Base-by-base conservation (phyloP, 2,113 vertebrate species). In the Empidonax traillii region DNA sequence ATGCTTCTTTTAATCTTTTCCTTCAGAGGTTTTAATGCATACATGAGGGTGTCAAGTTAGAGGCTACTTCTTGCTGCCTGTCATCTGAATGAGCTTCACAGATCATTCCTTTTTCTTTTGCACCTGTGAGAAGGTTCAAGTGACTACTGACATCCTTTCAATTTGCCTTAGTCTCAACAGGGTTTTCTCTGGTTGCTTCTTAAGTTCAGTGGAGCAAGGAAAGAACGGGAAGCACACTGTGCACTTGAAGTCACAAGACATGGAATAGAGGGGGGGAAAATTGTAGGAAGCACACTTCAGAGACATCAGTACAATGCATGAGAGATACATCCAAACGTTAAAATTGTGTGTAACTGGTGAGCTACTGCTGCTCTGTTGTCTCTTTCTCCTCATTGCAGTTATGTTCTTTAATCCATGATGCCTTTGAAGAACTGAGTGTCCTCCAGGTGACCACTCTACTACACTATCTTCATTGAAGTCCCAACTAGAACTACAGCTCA, bases 171-270 rank as follows among this genome's bases (percentile, higher is more conserved):
- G 72, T 91, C 93, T 93, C 93, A 77, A 94, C 82, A 67, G 93
- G 93, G 43, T 89, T 95, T 96, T 95, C 91, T 94, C 74, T 69
- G 83, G 63, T 28, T 71, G 51, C 78, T 93, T 93, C 96, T 91
- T 91, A 74, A 90, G 65, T 55, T 93, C 52, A 77, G 72, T 55
- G 21, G 74, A 87, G 87, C 78, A 80, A 73, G 89, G 55, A 58
- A 86, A 88, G 91, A 89, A 91, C 51, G 67, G 51, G 82, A 71
- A 90, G 59, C 93, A 89, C 59, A 83, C 94, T 94, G 91, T 77
- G 89, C 85, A 44, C 91, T 80, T 93, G 78, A 96, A 90, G 82
- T 33, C 82, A 59, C 51, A 91, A 93, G 87, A 73, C 39, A 3
- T 12, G 51, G 71, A 58, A 84, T 35, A 91, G 87, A 86, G 92